Conservation (phyloP, 1,140 invertebrate species). For the Bombus huntii region DNA sequence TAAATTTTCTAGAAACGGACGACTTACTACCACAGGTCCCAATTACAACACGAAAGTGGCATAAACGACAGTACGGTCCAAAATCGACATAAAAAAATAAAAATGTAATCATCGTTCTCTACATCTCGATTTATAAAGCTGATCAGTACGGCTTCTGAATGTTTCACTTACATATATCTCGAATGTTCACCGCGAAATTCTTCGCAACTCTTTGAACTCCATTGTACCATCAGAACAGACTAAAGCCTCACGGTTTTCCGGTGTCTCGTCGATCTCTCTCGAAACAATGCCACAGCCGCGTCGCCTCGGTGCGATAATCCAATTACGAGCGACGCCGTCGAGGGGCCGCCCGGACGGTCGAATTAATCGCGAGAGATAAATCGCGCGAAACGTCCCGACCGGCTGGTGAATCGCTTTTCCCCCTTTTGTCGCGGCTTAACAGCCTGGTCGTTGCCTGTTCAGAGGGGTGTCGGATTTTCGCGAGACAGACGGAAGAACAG, state of each 20-base stretch:
- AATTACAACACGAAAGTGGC: neutral
- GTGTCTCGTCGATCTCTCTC: constrained; percentile 26
- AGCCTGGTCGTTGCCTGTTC: neutral
- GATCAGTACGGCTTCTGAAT: too few relatives aligned
- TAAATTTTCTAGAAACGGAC: too few relatives aligned
- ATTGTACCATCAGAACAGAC: neutral
- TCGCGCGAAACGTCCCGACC: constrained; percentile 36
- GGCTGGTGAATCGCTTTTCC: constrained; percentile 25
- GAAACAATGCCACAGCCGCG: constrained; percentile 29
- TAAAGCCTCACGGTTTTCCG: neutral
- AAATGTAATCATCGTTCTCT: too few relatives aligned
- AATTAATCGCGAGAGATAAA: constrained; percentile 50
- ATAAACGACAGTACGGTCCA: too few relatives aligned
- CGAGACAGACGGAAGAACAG: constrained; percentile 26
- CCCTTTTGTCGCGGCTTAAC: constrained; percentile 28
- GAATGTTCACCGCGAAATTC: neutral
- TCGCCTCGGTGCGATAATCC: constrained; percentile 36
- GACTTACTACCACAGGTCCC: too few relatives aligned
- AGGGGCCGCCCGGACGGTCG: constrained; percentile 13
- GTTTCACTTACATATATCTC: too few relatives aligned
- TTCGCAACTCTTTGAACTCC: neutral
- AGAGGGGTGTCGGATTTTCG: constrained; percentile 45
- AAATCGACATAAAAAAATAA: neutral
- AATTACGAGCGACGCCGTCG: constrained; percentile 41
- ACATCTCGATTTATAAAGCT: too few relatives aligned